Conservation (phyloP, 2,797 vertebrate species). For the Megalops cyprinoides region DNA sequence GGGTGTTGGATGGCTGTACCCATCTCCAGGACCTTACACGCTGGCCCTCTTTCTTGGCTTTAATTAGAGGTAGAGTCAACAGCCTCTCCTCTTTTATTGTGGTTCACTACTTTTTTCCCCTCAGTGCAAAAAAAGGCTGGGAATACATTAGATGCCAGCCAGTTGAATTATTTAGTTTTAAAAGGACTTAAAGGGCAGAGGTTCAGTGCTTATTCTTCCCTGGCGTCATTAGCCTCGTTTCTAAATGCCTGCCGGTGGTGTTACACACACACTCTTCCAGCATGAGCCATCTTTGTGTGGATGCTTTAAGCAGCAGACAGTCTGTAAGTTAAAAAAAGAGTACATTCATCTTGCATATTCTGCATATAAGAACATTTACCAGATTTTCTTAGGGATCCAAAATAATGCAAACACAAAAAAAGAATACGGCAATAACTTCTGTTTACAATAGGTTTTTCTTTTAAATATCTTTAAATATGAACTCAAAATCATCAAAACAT, state of each 20-base stretch:
- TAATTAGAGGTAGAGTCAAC: constrained; percentile 3
- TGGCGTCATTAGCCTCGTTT: constrained; percentile 43
- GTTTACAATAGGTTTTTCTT: no score
- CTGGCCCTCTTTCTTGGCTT: not conserved
- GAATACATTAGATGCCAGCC: constrained; percentile 46
- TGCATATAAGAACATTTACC: not conserved
- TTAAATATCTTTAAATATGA: no score
- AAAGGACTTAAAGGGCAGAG: constrained; percentile 32
- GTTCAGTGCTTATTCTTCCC: constrained; percentile 41
- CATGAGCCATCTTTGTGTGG: not conserved
- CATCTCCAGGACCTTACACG: not conserved
- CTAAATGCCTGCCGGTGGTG: constrained; percentile 34
- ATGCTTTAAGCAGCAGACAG: not conserved
- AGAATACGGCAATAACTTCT: no score
- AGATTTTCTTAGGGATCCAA: not conserved
- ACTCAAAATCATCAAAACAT: no score
- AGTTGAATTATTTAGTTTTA: constrained; percentile 55
- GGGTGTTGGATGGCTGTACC: not conserved
- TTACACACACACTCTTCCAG: not conserved
- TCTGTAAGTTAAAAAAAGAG: not conserved
- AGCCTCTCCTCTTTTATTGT: constrained; percentile 37
- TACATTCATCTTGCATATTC: not conserved
- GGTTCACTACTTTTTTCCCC: not conserved
- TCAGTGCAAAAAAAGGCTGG: constrained; percentile 28
- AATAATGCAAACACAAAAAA: not conserved